Evolutionary conservation across 2,113 vertebrate species (phyloP).

Genomic region (Mugil cephalus): DNA sequence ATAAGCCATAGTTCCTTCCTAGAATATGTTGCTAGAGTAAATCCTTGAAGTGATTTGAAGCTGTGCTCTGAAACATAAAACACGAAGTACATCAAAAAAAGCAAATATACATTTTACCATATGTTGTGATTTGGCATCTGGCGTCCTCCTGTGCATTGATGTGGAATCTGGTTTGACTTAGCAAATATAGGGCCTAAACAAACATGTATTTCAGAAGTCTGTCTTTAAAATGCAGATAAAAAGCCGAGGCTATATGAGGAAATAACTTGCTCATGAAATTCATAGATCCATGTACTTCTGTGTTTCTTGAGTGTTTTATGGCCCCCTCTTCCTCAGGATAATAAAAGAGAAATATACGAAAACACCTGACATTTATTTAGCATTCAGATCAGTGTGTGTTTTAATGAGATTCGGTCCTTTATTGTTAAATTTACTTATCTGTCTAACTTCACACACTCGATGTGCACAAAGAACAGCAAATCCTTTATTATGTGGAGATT

Average conservation of each 20-base stretch:
- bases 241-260: constrained; percentile 48
- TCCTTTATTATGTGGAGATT: constrained; percentile 59
- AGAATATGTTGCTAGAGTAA: background rate
- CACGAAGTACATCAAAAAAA: constrained; percentile 11
- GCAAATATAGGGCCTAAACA: constrained; percentile 67
- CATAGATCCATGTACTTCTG: constrained; percentile 34
- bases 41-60: constrained; percentile 25
- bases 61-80: constrained; percentile 29
- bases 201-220: constrained; percentile 69
- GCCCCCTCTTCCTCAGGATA: constrained; percentile 47
- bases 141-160: constrained; percentile 59
- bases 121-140: constrained; percentile 66
- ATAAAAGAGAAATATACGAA: constrained; percentile 53
- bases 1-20: background rate
- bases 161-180: constrained; percentile 73
- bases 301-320: constrained; percentile 57
- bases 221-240: constrained; percentile 64
- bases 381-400: constrained; percentile 29
- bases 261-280: constrained; percentile 74
- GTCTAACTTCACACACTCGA: constrained; percentile 55
- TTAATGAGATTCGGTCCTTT: constrained; percentile 62
- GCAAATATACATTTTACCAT: constrained; percentile 52
- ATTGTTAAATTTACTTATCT: constrained; percentile 58
- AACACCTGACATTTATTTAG: constrained; percentile 52
- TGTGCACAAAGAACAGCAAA: constrained; percentile 46